Conservation (phyloP, 2,113 vertebrate species). For the Empidonax traillii region DNA sequence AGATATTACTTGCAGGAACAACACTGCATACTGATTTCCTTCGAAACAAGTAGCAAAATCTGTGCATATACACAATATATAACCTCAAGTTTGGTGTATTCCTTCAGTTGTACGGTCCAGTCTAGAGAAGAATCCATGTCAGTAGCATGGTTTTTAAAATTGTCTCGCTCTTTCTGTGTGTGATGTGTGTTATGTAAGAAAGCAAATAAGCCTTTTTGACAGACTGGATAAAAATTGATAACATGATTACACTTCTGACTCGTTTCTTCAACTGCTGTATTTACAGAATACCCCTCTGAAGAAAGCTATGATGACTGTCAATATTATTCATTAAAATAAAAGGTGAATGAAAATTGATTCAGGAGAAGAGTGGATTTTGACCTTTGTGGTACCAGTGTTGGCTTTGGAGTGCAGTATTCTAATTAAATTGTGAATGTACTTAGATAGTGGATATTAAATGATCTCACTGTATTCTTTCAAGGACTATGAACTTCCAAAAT, state of each 20-base stretch:
- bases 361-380: constrained; percentile 41
- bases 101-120: not conserved
- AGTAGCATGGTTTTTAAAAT: not conserved
- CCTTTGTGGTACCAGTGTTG: not conserved
- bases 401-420: constrained; percentile 6
- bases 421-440: constrained; percentile 38
- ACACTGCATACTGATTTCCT: not conserved
- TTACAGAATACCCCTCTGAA: not conserved
- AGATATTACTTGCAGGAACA: not conserved
- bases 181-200: not conserved
- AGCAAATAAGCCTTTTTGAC: not conserved
- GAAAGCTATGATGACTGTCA: not conserved
- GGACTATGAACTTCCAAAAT: constrained; percentile 55
- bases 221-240: not conserved
- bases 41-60: not conserved
- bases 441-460: constrained; percentile 41
- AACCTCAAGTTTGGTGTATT: not conserved
- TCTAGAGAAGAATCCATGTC: not conserved
- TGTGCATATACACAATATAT: not conserved
- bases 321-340: constrained; percentile 42
- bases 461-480: constrained; percentile 56
- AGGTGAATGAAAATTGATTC: constrained; percentile 4
- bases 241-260: not conserved
- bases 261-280: not conserved
- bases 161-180: not conserved